Evolutionary conservation across 2,888 invertebrate genomes (phyloP).

Genomic region (Bibio marci): DNA sequence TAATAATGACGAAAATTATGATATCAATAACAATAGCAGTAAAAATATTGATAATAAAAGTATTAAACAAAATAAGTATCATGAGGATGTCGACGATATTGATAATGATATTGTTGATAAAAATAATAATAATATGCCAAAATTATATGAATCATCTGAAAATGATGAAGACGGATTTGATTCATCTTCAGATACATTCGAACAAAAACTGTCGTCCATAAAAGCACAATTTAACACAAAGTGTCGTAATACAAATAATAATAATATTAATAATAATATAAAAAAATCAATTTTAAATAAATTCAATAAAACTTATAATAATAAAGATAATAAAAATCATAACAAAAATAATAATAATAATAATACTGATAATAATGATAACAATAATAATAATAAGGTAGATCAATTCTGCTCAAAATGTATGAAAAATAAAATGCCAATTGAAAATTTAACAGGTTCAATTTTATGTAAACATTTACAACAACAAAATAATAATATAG

Average conservation of each 20-base stretch:
- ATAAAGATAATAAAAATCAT: neutral
- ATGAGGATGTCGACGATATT: no score
- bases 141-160: slow-evolving; percentile 24
- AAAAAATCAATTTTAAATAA: neutral
- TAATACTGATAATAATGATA: neutral
- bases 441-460: neutral
- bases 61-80: slow-evolving; percentile 3
- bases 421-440: neutral
- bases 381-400: neutral
- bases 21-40: neutral
- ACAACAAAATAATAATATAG: neutral
- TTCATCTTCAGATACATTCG: neutral
- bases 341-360: neutral
- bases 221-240: neutral
- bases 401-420: neutral
- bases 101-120: slow-evolving; percentile 5
- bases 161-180: slow-evolving; percentile 13
- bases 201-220: neutral
- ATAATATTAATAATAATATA: neutral
- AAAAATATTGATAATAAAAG: no score
- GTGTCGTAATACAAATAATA: neutral
- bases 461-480: neutral
- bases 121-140: slow-evolving; percentile 19
- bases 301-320: neutral
- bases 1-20: neutral